phyloP scores from a whole-genome alignment of 1,140 invertebrate genomes.

The Zaprionus capensis region DNA sequence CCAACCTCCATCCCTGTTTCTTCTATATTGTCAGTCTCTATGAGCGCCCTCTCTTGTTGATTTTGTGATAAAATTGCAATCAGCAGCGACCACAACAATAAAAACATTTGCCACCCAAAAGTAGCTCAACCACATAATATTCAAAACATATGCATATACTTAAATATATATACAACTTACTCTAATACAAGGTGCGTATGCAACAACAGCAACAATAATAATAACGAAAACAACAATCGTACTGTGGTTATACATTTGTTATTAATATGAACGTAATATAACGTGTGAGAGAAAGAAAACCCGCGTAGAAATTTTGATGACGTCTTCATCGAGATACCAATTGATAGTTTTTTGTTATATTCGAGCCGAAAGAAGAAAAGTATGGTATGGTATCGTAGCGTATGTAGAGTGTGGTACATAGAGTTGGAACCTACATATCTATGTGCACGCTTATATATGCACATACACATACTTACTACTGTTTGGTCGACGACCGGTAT shows the following conservation, averaged over 20 bases:
- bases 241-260: constrained; percentile 36
- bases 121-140: constrained; percentile 52
- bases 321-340: constrained; percentile 65
- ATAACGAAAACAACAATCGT: constrained; percentile 45
- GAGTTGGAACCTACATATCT: background rate
- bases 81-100: constrained; percentile 63
- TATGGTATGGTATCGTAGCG: constrained; percentile 29
- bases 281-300: constrained; percentile 67
- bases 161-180: constrained; percentile 29
- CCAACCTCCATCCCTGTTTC: constrained; percentile 46
- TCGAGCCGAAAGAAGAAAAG: constrained; percentile 8
- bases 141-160: constrained; percentile 21
- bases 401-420: constrained; percentile 32
- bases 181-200: constrained; percentile 71
- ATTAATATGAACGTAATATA: constrained; percentile 46
- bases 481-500: constrained; percentile 49
- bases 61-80: constrained; percentile 82
- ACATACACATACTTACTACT: constrained; percentile 32
- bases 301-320: constrained; percentile 75
- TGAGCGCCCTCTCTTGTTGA: constrained; percentile 64
- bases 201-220: constrained; percentile 40
- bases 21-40: constrained; percentile 29
- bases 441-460: background rate
- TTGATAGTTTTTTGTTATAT: constrained; percentile 18
- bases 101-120: constrained; percentile 60